Evolutionary conservation across 2,888 invertebrate species (phyloP), one percentile per base, ranked within the genome.

Genomic region (Orchesella flavescens): DNA sequence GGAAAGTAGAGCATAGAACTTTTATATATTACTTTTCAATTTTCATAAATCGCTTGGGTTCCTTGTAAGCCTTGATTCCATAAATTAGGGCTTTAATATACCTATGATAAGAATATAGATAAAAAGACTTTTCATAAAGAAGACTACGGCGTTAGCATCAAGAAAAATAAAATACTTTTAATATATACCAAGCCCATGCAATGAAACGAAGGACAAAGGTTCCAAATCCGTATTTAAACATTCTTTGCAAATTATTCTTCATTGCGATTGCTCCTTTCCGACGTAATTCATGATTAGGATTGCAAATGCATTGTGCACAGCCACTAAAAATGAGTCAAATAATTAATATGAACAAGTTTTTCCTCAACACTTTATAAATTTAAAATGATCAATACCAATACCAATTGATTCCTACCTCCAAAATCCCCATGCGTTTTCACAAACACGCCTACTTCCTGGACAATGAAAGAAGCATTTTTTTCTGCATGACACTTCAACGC

Each of bases 191-290:
- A 12, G 84, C 71, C 85, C 86, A 85, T 9, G 86, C 87, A 53
- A 88, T 88, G 34, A 86, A 79, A 10, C 88, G 83, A 3, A 88
- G 83, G 2, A 88, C 84, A 49, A 88, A 69, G n/a, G 88, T 88
- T 46, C 88, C 88, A 73, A 88, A 87, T 10, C 86, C 78, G 68
- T 85, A 87, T 53, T 81, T 81, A 53, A 81, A 66, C 57, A 81
- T 63, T 49, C 76, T 71, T 49, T 75, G 76, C 1, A 71, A 61
- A 24, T 71, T 81, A 7, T 72, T 81, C 65, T 34, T 61, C 12
- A 86, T 80, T 10, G 82, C 63, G 24, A 49, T 55, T 23, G 83
- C 83, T 21, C 87, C 87, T 19, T 53, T 24, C 12, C 71, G 75
- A 43, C 87, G 55, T 15, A 86, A 75, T 43, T 72, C 4, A 24